Evolutionary conservation across 1,140 invertebrate species (phyloP).

Genomic region (Pseudomyrmex cubaensis): DNA sequence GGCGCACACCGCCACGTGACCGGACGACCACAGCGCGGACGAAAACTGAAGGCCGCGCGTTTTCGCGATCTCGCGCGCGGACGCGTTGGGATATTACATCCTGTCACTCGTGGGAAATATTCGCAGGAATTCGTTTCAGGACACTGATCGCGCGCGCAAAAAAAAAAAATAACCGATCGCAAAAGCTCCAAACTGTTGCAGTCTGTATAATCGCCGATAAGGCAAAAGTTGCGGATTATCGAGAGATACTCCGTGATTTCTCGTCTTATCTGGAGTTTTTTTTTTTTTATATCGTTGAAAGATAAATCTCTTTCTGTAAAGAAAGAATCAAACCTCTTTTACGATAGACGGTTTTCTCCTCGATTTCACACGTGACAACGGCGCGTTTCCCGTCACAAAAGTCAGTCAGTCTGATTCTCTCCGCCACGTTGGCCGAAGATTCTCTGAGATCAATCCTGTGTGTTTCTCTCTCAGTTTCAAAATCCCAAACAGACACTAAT

Average conservation of each 20-base stretch:
- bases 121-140: not conserved
- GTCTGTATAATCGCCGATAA: not conserved
- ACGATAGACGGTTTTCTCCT: conserved; percentile 24
- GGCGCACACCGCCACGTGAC: conserved; percentile 75
- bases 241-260: too few species aligned
- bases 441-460: not conserved
- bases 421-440: not conserved
- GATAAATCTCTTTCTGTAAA: not conserved
- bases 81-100: not conserved
- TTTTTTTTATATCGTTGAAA: conserved; percentile 1
- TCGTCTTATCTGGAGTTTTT: not conserved
- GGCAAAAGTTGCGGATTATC: not conserved
- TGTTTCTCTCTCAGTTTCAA: not conserved
- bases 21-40: conserved; percentile 56
- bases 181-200: conserved; percentile 16
- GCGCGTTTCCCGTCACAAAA: conserved; percentile 2
- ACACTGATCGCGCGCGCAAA: not conserved
- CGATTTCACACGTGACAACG: conserved; percentile 33
- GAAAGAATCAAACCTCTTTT: not conserved
- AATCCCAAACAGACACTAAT: conserved; percentile 8
- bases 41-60: conserved; percentile 8
- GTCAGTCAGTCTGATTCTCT: not conserved
- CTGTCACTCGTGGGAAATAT: not conserved
- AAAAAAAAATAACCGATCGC: not conserved
- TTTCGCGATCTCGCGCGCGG: not conserved